Conservation (phyloP, 2,797 vertebrate genomes). For the Mionectes olivaceus region DNA sequence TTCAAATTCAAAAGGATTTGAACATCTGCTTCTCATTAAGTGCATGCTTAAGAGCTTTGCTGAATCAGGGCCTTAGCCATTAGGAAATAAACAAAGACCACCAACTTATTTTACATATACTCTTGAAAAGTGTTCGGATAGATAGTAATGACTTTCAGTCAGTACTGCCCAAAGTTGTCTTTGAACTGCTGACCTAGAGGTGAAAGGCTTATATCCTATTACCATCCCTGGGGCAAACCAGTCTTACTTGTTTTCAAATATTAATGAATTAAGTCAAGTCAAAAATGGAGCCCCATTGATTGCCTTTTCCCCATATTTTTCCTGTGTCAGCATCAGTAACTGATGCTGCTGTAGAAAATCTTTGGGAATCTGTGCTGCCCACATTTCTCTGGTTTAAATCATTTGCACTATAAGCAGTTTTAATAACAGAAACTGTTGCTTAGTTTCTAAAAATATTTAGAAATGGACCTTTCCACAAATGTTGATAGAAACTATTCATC, state of each 20-base stretch:
- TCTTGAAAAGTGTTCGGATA: conserved; percentile 23
- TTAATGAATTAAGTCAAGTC: conserved; percentile 67
- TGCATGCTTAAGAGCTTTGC: conserved; percentile 52
- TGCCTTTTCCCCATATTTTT: background rate
- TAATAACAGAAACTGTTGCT: background rate
- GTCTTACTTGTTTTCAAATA: conserved; percentile 64
- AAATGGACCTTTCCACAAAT: background rate
- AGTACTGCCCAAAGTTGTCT: conserved; percentile 45
- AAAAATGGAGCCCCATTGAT: conserved; percentile 56
- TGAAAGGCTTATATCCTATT: conserved; percentile 66
- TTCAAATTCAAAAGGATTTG: conserved; percentile 65
- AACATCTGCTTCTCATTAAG: conserved; percentile 66
- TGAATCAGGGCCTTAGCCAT: conserved; percentile 62
- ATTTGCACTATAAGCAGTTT: background rate
- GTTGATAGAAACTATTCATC: conserved; percentile 6
- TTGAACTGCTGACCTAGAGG: conserved; percentile 68
- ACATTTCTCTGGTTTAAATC: conserved; percentile 37
- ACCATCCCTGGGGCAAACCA: conserved; percentile 56
- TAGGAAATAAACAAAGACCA: conserved; percentile 68
- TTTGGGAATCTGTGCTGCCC: background rate
- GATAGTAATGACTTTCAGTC: conserved; percentile 71
- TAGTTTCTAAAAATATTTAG: conserved; percentile 41
- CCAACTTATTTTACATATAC: conserved; percentile 65
- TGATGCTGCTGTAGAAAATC: background rate
- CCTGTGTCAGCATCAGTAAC: conserved; percentile 1